Base-by-base conservation (phyloP, 1,140 invertebrate genomes). In the Pseudomyrmex concolor region DNA sequence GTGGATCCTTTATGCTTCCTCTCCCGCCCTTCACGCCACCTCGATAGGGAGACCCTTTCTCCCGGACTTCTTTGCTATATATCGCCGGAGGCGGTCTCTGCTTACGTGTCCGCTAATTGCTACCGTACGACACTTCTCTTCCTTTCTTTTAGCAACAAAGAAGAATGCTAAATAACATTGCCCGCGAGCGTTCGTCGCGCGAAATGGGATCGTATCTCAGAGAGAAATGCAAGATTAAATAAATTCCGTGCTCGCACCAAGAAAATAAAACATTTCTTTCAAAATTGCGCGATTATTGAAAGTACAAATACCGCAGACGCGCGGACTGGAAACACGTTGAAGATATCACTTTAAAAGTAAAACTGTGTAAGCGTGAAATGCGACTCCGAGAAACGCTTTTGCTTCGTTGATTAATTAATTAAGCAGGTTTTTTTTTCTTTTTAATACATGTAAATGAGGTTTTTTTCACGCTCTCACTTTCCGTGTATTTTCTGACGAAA, bases 71-170 rank as follows among this genome's bases (percentile, higher is more conserved):
- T 43, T 3, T 45, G 7, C 43, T 25, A 7, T 34, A 34, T 34
- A 34, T 34, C 45, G 68, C 74, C 66, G 8, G 54, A 15, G 54
- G 76, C 54, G 66, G 59, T 34, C 34, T 34, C 15, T 43, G 71
- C n/a, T 80, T 80, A 71, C 55, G 66, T 80, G 55, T 71, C 66
- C 66, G 45, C 76, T 80, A 80, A 80, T 80, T 80, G 76, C 76
- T 80, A 80, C 76, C 12, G 66, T 80, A 66, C 43, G 66, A 71
- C 43, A 80, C 22, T 80, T 80, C 48, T 80, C 43, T 80, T 50
- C 59, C 43, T 55, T 25, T 74, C 43, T 74, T 66, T 66, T 66
- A 34, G 34, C 34, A 34, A 34, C 34, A 7, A 34, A 34, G 34
- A 34, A 34, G 34, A 34, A 34, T 34, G 43, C 15, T 10, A 19